These are phyloP conservation scores for Chloromyia formosa DNA, from an alignment of 2,888 invertebrate genomes.

Conservation along the genomic window DNA sequence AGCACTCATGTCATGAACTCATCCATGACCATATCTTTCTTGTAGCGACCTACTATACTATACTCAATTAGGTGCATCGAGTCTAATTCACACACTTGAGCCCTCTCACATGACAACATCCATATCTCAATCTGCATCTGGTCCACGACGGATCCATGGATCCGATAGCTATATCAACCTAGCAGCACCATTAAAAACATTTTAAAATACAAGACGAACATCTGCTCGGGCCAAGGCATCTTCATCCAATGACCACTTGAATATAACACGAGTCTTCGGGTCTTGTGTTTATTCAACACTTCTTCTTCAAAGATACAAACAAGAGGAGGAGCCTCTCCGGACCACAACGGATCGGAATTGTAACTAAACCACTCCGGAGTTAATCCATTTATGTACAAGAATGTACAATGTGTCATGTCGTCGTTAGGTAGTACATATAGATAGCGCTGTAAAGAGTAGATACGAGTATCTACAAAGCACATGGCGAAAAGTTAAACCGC, in stretches of 20 bases:
- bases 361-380: too few relatives aligned
- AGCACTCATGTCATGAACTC: too few relatives aligned
- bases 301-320: background rate
- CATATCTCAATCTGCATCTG: conserved; percentile 11
- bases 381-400: background rate
- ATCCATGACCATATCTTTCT: too few relatives aligned
- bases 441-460: too few relatives aligned
- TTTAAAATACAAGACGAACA: conserved; percentile 13
- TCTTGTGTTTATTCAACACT: background rate
- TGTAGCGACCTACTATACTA: too few relatives aligned
- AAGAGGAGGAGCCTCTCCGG: conserved; percentile 10
- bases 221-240: conserved; percentile 3
- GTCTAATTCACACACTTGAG: conserved; percentile 2
- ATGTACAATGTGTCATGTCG: background rate
- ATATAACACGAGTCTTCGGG: background rate
- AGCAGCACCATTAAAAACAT: background rate
- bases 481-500: background rate
- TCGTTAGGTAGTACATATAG: background rate
- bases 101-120: background rate
- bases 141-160: background rate
- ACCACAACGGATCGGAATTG: background rate
- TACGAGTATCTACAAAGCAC: background rate
- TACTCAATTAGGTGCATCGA: conserved; percentile 8
- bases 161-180: background rate
- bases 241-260: conserved; percentile 20